Evolutionary conservation across 2,113 vertebrate genomes (phyloP), one percentile per base, ranked within the genome.

Genomic region (Chloroceryle aenea): DNA sequence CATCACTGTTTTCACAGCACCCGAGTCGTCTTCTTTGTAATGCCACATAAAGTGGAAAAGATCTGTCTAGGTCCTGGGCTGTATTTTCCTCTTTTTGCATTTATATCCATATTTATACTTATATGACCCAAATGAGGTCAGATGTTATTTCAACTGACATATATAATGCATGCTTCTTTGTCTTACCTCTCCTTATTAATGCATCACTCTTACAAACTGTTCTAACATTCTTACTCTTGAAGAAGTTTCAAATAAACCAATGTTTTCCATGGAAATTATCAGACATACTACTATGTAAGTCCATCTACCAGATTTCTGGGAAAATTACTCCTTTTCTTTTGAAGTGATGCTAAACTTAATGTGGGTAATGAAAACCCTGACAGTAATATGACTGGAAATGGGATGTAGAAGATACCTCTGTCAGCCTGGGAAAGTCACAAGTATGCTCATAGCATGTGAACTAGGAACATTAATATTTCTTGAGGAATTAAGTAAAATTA

Each of bases 371-470:
- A 88, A 90, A 71, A 55, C 27, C 21, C 21, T 71, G 52, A 38
- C 36, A 86, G 43, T 32, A 86, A 42, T 71, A 26, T 29, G 27
- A 9, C 21, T 76, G 63, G 36, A 90, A 84, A 23, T 58, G 16
- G 12, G 17, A 85, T 12, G 14, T n/a, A 47, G 29, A 59, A 48
- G 17, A 14, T 66, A 14, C 12, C 16, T 79, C 12, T 6, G 23
- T 92, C 32, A 48, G 18, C 34, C 59, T 58, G 26, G 34, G 19
- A 76, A 58, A 36, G 30, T 43, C 3, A 2, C 13, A 19, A 66
- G 16, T 83, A 71, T 89, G 58, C 14, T 48, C 0, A 0, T 11
- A 55, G 6, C 7, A 21, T 0, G 0, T 66, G 21, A 80, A 67
- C 36, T 73, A 25, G 27, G 18, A 69, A 75, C 36, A 9, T 38